phyloP scores from a whole-genome alignment of 2,888 invertebrate species.

The Platycheirus albimanus region DNA sequence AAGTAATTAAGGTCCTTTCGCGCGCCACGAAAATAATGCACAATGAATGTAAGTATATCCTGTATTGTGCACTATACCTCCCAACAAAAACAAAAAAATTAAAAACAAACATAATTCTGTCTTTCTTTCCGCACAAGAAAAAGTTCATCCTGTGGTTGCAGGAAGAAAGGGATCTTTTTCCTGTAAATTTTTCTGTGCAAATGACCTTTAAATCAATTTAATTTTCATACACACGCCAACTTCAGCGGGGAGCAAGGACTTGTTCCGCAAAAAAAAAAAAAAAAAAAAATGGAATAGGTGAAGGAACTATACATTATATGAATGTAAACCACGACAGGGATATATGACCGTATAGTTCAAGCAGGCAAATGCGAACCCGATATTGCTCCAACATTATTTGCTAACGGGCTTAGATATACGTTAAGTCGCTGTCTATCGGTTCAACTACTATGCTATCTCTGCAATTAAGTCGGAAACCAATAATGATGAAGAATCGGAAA shows the following conservation, averaged over 20 bases:
- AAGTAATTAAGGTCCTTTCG: conserved; percentile 70
- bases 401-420: neutral
- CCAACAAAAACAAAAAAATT: conserved; percentile 2
- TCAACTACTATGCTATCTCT: conserved; percentile 34
- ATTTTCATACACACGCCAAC: conserved; percentile 24
- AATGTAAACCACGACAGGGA: neutral
- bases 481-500: conserved; percentile 73
- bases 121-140: neutral
- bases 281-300: neutral
- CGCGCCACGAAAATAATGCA: conserved; percentile 65
- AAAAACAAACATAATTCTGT: conserved; percentile 37
- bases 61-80: no score
- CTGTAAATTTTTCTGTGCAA: neutral
- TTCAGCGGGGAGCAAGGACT: no score
- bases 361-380: conserved; percentile 1
- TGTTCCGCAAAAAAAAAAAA: no score
- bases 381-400: neutral
- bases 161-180: neutral
- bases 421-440: neutral
- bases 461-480: conserved; percentile 74
- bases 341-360: no score
- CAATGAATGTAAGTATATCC: conserved; percentile 32
- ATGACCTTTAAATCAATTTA: conserved; percentile 43
- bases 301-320: no score
- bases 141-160: neutral